Percentiles rank a stretch among this genome's conserved stretches.
Evolutionary conservation across 2,797 vertebrate genomes (phyloP).

Genomic region (Peromyscus attwateri): DNA sequence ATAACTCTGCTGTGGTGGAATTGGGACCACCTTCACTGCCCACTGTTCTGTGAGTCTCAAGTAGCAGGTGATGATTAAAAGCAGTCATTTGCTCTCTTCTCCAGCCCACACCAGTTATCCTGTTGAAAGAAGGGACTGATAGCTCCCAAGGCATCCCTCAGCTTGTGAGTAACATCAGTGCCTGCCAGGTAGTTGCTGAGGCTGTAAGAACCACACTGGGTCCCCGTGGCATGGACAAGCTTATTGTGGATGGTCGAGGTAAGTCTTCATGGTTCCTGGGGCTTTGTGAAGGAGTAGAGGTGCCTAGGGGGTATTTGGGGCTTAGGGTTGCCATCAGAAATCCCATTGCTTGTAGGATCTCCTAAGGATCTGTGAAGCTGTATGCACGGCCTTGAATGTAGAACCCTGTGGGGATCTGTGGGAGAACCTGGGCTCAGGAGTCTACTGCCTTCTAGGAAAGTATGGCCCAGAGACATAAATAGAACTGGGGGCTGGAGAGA

Average conservation of each 20-base stretch:
- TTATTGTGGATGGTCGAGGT: conserved; percentile 96
- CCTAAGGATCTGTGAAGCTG: background rate
- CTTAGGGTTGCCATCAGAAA: conserved; percentile 27
- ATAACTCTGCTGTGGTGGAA: background rate
- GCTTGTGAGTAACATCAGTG: conserved; percentile 98
- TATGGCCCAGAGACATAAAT: background rate
- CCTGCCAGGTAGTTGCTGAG: conserved; percentile 98
- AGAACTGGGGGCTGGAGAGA: background rate
- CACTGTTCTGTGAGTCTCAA: background rate
- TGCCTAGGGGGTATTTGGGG: background rate
- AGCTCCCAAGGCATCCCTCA: conserved; percentile 97
- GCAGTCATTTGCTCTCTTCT: background rate
- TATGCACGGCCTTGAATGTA: background rate
- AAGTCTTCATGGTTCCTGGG: conserved; percentile 63
- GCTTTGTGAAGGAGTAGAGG: background rate
- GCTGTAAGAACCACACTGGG: conserved; percentile 98
- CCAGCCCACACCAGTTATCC: conserved; percentile 90
- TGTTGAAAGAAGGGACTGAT: conserved; percentile 98
- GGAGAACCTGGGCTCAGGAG: background rate
- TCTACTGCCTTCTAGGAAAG: background rate
- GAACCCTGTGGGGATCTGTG: background rate
- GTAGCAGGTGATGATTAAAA: background rate
- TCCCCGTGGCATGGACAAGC: conserved; percentile 99
- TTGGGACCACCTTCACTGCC: background rate
- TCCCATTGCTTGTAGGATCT: background rate